Percentiles rank a stretch among this genome's conserved stretches.
Evolutionary conservation across 2,797 vertebrate species (phyloP).

Genomic region (Myotis vivesi): DNA sequence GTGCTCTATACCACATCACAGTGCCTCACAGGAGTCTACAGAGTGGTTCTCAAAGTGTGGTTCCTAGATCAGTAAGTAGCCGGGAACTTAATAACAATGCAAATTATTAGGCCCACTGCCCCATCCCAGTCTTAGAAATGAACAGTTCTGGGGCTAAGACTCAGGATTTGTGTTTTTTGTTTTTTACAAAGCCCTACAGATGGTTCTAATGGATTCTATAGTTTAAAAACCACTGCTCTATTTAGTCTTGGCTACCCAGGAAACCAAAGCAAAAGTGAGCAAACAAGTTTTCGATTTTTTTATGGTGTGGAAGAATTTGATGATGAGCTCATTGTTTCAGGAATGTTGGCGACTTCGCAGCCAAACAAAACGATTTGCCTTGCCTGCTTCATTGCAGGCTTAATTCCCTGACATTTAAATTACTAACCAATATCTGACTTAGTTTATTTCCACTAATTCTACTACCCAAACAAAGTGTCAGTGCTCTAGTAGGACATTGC

Average conservation of each 20-base stretch:
- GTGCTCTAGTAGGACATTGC: too few species aligned
- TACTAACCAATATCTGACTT: background rate
- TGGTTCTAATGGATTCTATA: background rate
- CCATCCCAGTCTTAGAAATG: background rate
- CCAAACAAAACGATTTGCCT: background rate
- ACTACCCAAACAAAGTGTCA: background rate
- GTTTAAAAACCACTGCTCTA: background rate
- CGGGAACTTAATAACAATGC: background rate
- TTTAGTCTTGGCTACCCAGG: background rate
- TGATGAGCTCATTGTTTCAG: slow-evolving; percentile 57
- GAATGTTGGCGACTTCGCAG: slow-evolving; percentile 46
- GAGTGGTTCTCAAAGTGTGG: background rate
- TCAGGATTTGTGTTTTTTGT: background rate
- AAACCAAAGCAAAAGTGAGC: background rate
- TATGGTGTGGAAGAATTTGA: background rate
- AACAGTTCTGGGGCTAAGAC: background rate
- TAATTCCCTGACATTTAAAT: background rate
- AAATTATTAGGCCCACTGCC: background rate
- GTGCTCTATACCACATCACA: background rate
- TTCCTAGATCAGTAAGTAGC: background rate
- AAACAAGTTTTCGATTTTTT: slow-evolving; percentile 29
- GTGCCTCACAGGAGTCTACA: background rate
- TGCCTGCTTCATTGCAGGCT: background rate
- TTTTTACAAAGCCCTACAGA: background rate
- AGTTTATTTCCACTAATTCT: background rate